Percentiles rank a stretch among this genome's conserved stretches.
These are phyloP conservation scores for Leptinotarsa defecta DNA, from an alignment of 1,140 invertebrate species.

Conservation along the genomic window DNA sequence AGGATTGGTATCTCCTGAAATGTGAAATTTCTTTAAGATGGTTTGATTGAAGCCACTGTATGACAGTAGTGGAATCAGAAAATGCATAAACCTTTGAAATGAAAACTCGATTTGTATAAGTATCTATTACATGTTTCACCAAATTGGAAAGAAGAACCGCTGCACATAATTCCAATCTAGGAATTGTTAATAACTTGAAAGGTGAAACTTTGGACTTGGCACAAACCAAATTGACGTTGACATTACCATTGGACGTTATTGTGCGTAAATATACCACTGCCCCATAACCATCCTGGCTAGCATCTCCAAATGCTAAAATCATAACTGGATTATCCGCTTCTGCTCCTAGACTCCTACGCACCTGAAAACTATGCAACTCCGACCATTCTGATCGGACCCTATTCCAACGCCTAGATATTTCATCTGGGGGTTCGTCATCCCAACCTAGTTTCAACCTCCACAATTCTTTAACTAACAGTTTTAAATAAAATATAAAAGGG, in stretches of 20 bases:
- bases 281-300: neutral
- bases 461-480: constrained; percentile 14
- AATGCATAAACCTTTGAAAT: neutral
- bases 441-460: constrained; percentile 19
- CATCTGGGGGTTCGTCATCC: neutral
- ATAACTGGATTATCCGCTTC: neutral
- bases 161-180: neutral
- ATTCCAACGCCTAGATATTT: neutral
- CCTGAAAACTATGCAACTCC: neutral
- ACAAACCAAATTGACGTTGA: no score
- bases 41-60: neutral
- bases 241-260: no score
- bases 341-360: neutral
- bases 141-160: neutral
- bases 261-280: neutral
- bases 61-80: neutral
- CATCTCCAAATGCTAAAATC: neutral
- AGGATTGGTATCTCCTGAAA: neutral
- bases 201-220: no score
- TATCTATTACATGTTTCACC: neutral
- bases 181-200: neutral
- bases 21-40: neutral
- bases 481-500: constrained; percentile 1
- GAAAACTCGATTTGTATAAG: neutral
- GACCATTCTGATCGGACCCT: neutral